Conservation (phyloP, 2,113 vertebrate species). For the Carassius carassius region DNA sequence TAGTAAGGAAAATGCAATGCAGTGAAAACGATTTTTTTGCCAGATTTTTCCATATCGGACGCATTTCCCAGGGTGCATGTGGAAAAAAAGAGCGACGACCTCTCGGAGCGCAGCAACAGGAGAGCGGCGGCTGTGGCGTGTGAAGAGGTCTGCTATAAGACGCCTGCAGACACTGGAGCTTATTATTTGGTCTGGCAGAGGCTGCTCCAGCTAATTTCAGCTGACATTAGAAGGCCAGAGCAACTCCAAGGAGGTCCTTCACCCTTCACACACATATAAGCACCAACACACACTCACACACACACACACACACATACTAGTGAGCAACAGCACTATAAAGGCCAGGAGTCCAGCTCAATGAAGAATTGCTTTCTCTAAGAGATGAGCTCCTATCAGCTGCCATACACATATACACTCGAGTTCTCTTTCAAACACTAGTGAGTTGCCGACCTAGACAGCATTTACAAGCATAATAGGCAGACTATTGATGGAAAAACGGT, state of each 20-base stretch:
- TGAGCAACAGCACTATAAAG: neutral
- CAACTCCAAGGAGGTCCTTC: slow-evolving; percentile 54
- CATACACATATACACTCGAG: neutral
- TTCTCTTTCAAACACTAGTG: neutral
- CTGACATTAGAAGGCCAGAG: slow-evolving; percentile 44
- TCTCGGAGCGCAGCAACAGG: slow-evolving; percentile 34
- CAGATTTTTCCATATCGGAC: slow-evolving; percentile 1
- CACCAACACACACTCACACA: slow-evolving; percentile 35
- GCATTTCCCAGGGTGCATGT: neutral
- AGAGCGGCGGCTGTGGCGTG: slow-evolving; percentile 15
- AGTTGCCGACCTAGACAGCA: neutral
- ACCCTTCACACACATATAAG: slow-evolving; percentile 50
- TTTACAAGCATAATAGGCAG: neutral
- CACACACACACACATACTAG: slow-evolving; percentile 39
- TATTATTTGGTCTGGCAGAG: slow-evolving; percentile 47
- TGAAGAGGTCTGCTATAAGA: slow-evolving; percentile 36
- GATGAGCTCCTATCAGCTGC: slow-evolving; percentile 32
- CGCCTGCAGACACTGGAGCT: slow-evolving; percentile 49
- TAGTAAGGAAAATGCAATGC: neutral
- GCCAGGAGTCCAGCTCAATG: slow-evolving; percentile 26
- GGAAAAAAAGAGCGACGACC: slow-evolving; percentile 40
- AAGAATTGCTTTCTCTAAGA: slow-evolving; percentile 46
- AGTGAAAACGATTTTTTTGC: neutral
- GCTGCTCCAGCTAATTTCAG: slow-evolving; percentile 52
- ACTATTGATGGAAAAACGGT: neutral